Conservation (phyloP, 2,888 invertebrate species). For the Drosophila lacicola region DNA sequence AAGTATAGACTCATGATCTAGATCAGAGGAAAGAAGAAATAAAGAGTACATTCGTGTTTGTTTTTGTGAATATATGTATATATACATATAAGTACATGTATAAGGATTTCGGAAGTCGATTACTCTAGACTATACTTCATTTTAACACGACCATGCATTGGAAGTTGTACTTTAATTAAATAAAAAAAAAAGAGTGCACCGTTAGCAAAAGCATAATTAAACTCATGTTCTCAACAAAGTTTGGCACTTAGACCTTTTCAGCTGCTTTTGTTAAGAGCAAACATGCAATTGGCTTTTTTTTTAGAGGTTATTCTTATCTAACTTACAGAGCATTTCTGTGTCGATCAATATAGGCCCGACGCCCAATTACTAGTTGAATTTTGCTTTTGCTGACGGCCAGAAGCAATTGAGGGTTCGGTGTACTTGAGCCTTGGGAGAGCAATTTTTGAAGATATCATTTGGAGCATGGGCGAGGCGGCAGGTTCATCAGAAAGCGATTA, state of each 20-base stretch:
- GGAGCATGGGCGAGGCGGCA: constrained; percentile 22
- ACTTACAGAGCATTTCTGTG: not conserved
- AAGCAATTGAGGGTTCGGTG: not conserved
- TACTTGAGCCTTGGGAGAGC: not conserved
- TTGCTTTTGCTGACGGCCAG: constrained; percentile 2
- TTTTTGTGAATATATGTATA: too few relatives aligned
- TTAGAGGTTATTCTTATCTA: too few relatives aligned
- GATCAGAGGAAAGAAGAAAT: too few relatives aligned
- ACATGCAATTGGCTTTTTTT: not conserved
- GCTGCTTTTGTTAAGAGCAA: not conserved
- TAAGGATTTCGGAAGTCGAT: too few relatives aligned
- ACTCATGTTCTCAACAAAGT: not conserved
- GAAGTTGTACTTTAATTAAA: too few relatives aligned
- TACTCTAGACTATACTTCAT: too few relatives aligned
- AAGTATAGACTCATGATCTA: too few relatives aligned
- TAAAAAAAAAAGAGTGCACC: not conserved
- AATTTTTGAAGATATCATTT: constrained; percentile 25
- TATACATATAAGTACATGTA: too few relatives aligned
- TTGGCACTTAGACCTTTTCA: not conserved
- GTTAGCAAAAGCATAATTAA: not conserved
- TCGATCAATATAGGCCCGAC: not conserved
- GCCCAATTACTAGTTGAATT: constrained; percentile 6
- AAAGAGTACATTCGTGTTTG: too few relatives aligned
- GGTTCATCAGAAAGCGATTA: constrained; percentile 59
- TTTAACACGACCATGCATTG: too few relatives aligned